Evolutionary conservation across 2,797 vertebrate species (phyloP).

Genomic region (Erpetoichthys calabaricus): DNA sequence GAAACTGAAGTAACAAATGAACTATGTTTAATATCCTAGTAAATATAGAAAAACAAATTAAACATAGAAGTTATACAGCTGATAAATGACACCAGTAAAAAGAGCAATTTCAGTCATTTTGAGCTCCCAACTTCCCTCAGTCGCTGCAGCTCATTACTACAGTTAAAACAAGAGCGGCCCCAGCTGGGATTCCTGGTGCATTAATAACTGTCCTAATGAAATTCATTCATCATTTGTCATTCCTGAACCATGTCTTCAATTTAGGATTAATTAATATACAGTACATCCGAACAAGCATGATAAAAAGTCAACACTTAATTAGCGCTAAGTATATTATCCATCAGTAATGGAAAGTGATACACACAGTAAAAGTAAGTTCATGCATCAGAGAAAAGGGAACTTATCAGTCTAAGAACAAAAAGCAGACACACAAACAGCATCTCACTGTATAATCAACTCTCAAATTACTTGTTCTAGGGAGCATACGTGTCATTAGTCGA

Average conservation of each 20-base stretch:
- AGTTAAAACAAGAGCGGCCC: constrained; percentile 2
- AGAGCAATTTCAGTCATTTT: background rate
- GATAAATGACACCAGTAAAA: background rate
- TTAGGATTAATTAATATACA: constrained; percentile 2
- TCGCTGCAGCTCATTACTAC: constrained; percentile 1
- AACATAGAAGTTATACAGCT: background rate
- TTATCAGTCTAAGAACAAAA: background rate
- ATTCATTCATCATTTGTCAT: constrained; percentile 5
- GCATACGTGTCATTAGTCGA: no score
- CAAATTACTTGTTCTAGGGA: no score
- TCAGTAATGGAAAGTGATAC: background rate
- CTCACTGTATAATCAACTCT: no score
- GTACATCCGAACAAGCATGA: background rate
- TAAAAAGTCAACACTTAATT: constrained; percentile 2
- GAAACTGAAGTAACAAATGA: no score
- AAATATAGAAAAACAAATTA: background rate
- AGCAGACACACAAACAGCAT: background rate
- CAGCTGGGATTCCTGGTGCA: constrained; percentile 2
- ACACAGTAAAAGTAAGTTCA: background rate
- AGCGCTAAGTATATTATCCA: background rate
- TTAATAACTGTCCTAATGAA: constrained; percentile 6
- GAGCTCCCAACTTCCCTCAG: background rate
- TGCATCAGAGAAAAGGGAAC: background rate
- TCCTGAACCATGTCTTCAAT: constrained; percentile 5
- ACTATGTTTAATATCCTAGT: no score